Base-by-base conservation (phyloP, 2,113 vertebrate species). In the Ceyx cyanopectus region DNA sequence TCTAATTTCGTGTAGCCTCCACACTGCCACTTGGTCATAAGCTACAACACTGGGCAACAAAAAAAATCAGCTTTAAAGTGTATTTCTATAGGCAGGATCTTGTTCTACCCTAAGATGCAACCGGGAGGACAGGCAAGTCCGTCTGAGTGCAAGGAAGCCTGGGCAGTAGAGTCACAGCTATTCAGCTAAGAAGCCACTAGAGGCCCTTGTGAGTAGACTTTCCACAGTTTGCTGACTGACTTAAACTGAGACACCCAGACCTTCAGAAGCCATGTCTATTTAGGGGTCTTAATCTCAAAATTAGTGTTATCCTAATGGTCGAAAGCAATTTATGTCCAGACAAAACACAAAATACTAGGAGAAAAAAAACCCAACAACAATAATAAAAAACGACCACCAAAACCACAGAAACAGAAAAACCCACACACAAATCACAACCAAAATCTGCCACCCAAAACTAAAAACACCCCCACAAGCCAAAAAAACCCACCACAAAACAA, bases 231-330 rank as follows among this genome's bases (percentile, higher is more conserved):
- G 32, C 46, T 32, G 13, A 54, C 54, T 9, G 46, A 63, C 30
- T 45, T 23, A 22, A 54, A 17, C 9, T 1, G 13, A 27, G 40
- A 37, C 29, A 68, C 45, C 5, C 1, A 1, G 30, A 6, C 58
- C 46, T 27, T 9, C 8, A 2, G 40, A 54, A 75, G 40, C 23
- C 14, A 3, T 1, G 0, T 15, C 7, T 0, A 77, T 7, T 61
- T 29, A 54, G 2, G 12, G 6, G 6, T 56, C 51, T 66, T 51
- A 18, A 9, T 11, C 46, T 20, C 56, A 20, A 58, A 77, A 41
- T 9, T 0, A 1, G 12, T 56, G 67, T 46, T 37, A 92, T 9
- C 16, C 8, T 14, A 67, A 45, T 24, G 32, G 40, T 9, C 1
- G 0, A 20, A 88, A 63, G 3, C 43, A 5, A 48, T 16, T 46